These are phyloP conservation scores for Coregonus ussuriensis DNA, from an alignment of 2,797 vertebrate genomes.

Conservation along the genomic window DNA sequence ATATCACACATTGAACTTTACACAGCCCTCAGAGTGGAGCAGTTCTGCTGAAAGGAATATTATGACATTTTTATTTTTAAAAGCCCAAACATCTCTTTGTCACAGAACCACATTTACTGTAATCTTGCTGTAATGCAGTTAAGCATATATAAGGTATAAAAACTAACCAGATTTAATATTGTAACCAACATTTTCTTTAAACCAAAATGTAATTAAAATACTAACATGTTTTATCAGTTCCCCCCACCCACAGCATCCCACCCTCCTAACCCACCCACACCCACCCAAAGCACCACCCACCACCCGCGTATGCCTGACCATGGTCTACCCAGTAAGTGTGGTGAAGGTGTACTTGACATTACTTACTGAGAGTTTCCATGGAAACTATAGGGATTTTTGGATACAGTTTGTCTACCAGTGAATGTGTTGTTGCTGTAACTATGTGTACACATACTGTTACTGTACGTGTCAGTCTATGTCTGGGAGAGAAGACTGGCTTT, in stretches of 20 bases:
- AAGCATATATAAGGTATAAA: background rate
- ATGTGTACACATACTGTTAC: conserved; percentile 8
- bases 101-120: conserved; percentile 8
- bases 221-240: conserved; percentile 37
- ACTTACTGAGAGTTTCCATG: background rate
- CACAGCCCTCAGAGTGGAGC: conserved; percentile 22
- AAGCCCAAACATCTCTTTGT: background rate
- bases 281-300: conserved; percentile 47
- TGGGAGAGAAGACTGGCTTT: conserved; percentile 64
- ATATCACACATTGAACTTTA: conserved; percentile 38
- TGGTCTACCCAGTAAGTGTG: conserved; percentile 65
- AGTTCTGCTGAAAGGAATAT: conserved; percentile 6
- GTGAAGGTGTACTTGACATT: conserved; percentile 40
- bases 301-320: conserved; percentile 71
- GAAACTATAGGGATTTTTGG: background rate
- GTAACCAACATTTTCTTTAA: background rate
- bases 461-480: conserved; percentile 30
- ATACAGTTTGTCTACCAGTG: background rate
- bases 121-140: background rate
- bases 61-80: conserved; percentile 5
- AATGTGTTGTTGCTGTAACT: conserved; percentile 3
- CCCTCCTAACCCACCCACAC: conserved; percentile 21
- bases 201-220: background rate
- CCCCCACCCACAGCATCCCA: conserved; percentile 30
- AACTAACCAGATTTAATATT: conserved; percentile 23